Conservation (phyloP, 2,888 invertebrate species). For the Agonopterix heracliana region DNA sequence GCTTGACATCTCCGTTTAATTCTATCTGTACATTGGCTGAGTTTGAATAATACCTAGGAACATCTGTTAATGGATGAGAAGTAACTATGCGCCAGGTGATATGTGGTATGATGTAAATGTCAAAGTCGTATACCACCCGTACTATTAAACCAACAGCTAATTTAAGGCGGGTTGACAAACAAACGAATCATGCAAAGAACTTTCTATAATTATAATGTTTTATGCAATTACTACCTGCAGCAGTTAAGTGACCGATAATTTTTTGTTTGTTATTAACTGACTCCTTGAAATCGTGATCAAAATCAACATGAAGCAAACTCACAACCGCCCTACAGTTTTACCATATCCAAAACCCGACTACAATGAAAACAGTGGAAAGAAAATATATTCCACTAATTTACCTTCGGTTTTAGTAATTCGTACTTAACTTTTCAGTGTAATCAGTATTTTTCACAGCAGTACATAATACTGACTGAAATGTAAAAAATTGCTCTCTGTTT, state of each 20-base stretch:
- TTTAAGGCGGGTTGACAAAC: conserved; percentile 2
- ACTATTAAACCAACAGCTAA: neutral
- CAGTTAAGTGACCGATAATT: neutral
- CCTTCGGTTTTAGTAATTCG: neutral
- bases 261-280: neutral
- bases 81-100: conserved; percentile 14
- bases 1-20: too few species aligned
- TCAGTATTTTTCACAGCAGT: neutral
- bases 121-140: conserved; percentile 6
- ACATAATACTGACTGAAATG: too few species aligned
- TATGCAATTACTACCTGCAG: neutral
- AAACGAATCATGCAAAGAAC: conserved; percentile 17
- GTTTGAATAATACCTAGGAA: too few species aligned
- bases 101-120: conserved; percentile 8
- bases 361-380: neutral
- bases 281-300: neutral
- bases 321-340: neutral
- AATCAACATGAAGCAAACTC: neutral
- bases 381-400: neutral
- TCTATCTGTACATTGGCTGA: too few species aligned
- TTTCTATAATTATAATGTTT: neutral
- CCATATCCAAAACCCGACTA: neutral
- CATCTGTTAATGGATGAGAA: too few species aligned
- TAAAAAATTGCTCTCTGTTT: too few species aligned
- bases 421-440: neutral